These are phyloP conservation scores for Drosophila murphyi DNA, from an alignment of 1,140 invertebrate species.

Conservation along the genomic window DNA sequence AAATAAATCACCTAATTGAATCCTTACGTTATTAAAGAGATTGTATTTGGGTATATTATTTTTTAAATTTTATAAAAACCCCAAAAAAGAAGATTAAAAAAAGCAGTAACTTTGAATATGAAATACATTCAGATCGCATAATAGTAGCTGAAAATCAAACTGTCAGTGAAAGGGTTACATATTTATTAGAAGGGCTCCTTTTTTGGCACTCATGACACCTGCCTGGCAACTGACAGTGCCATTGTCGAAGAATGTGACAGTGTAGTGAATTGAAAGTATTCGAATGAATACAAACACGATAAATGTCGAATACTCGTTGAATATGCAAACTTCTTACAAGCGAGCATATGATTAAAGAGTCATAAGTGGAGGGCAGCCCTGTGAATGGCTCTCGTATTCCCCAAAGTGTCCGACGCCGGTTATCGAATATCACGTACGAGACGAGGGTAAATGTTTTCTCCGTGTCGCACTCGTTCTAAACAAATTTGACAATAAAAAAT, in stretches of 20 bases:
- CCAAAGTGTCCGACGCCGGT: slow-evolving; percentile 62
- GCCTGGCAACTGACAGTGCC: slow-evolving; percentile 34
- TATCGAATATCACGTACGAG: slow-evolving; percentile 78
- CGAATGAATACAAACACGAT: slow-evolving; percentile 21
- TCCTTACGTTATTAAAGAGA: too few relatives aligned
- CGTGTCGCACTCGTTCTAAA: slow-evolving; percentile 44
- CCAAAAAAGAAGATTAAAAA: background rate
- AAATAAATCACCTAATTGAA: too few relatives aligned
- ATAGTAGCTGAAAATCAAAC: slow-evolving; percentile 1
- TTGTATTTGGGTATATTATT: too few relatives aligned
- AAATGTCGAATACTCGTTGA: slow-evolving; percentile 32
- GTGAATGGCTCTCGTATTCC: slow-evolving; percentile 51
- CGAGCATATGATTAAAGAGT: slow-evolving; percentile 61
- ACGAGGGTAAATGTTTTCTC: slow-evolving; percentile 60
- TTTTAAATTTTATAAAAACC: too few relatives aligned
- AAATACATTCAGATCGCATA: background rate
- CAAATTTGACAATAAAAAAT: slow-evolving; percentile 80
- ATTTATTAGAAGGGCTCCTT: slow-evolving; percentile 13
- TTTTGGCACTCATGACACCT: slow-evolving; percentile 6
- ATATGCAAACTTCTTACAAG: slow-evolving; percentile 40
- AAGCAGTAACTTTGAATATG: slow-evolving; percentile 1
- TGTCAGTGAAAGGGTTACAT: slow-evolving; percentile 24
- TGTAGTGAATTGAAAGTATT: slow-evolving; percentile 26
- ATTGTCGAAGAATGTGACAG: slow-evolving; percentile 36
- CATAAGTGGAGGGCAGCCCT: slow-evolving; percentile 31